Percentiles rank a stretch among this genome's conserved stretches.
phyloP scores from a whole-genome alignment of 2,888 invertebrate genomes.

The Seira ritae region DNA sequence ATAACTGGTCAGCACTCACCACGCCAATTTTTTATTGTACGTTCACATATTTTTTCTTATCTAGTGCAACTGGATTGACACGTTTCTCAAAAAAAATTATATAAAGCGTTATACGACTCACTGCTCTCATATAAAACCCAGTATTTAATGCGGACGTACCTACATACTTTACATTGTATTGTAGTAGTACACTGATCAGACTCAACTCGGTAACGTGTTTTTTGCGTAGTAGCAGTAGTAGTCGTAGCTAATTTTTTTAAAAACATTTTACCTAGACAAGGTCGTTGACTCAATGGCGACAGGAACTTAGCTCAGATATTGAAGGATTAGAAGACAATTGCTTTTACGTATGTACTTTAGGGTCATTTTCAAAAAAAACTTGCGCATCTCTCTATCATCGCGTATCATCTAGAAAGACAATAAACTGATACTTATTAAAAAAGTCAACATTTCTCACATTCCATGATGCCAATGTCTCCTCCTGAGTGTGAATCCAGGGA shows the following conservation, averaged over 20 bases:
- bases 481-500: too few species aligned
- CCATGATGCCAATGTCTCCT: too few species aligned
- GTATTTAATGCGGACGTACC: background rate
- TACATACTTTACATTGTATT: too few species aligned
- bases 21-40: background rate
- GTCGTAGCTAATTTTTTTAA: background rate
- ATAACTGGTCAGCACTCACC: background rate
- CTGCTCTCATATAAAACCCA: too few species aligned
- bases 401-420: too few species aligned
- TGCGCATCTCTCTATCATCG: background rate
- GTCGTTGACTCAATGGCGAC: conserved; percentile 66
- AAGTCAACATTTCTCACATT: too few species aligned
- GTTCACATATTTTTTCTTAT: background rate
- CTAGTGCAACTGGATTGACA: conserved; percentile 6
- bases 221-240: too few species aligned
- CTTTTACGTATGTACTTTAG: background rate
- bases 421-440: too few species aligned
- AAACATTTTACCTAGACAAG: conserved; percentile 55
- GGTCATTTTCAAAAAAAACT: background rate
- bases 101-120: background rate
- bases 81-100: background rate
- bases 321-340: background rate
- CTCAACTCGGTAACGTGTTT: conserved; percentile 17
- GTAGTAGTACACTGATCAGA: conserved; percentile 5
- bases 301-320: conserved; percentile 39